Conservation (phyloP, 2,888 invertebrate genomes). For the Hymenopus coronatus region DNA sequence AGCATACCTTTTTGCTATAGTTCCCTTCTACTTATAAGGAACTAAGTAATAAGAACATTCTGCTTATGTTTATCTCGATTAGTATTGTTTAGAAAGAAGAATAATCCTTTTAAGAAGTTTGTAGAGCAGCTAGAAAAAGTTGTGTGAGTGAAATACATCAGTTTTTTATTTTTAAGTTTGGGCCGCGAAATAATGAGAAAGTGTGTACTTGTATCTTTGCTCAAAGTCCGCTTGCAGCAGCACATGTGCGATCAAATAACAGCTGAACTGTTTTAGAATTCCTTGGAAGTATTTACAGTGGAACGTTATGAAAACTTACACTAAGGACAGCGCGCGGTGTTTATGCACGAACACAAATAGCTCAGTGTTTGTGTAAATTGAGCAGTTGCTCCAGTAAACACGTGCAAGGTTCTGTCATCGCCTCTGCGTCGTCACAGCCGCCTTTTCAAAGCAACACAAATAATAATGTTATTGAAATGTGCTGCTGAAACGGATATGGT, state of each 20-base stretch:
- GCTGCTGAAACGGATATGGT: background rate
- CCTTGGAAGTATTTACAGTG: background rate
- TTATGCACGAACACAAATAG: background rate
- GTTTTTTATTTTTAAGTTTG: no score
- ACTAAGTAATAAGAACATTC: no score
- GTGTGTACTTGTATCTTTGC: background rate
- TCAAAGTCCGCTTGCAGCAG: background rate
- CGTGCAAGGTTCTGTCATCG: background rate
- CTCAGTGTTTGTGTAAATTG: background rate
- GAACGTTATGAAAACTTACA: background rate
- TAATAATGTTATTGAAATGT: constrained; percentile 11
- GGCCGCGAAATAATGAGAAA: no score
- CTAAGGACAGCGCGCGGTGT: background rate
- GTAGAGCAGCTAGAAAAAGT: no score
- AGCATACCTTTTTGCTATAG: no score
- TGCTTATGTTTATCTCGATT: no score
- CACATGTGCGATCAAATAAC: background rate
- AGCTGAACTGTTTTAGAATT: background rate
- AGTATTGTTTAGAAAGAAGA: no score
- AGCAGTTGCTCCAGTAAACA: background rate
- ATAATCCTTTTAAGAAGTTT: no score
- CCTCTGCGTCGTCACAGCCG: background rate
- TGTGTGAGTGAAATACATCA: no score
- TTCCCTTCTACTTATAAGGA: no score
- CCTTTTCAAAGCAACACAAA: constrained; percentile 5